A percentile compares a stretch with the other conserved stretches of the same genome.
These are phyloP conservation scores for Rafetus swinhoei DNA, from an alignment of 2,113 vertebrate species.

Conservation along the genomic window DNA sequence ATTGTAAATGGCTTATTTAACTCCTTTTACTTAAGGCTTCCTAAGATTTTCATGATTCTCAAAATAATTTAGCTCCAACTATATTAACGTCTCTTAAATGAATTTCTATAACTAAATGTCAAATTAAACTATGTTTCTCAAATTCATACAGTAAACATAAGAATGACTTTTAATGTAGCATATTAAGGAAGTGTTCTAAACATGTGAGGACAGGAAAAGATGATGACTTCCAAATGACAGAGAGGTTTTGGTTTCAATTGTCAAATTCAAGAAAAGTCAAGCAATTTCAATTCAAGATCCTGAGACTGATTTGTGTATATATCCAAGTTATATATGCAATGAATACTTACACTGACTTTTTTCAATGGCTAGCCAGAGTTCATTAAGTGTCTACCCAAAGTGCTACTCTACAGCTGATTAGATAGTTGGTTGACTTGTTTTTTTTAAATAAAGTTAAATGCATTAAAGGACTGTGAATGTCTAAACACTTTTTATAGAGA, in stretches of 20 bases:
- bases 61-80: neutral
- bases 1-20: neutral
- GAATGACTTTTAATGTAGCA: conserved; percentile 59
- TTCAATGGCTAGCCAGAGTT: neutral
- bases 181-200: conserved; percentile 52
- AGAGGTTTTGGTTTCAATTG: neutral
- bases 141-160: conserved; percentile 48
- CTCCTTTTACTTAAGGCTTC: neutral
- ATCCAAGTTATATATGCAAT: neutral
- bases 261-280: neutral
- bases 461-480: neutral
- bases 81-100: neutral
- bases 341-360: neutral
- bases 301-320: neutral
- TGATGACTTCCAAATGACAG: conserved; percentile 59
- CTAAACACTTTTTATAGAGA: neutral
- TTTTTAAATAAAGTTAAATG: neutral
- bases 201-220: conserved; percentile 44
- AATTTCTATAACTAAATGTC: conserved; percentile 49
- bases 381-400: neutral
- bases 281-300: neutral
- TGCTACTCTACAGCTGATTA: neutral
- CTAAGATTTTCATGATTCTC: neutral
- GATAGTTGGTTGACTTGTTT: neutral
- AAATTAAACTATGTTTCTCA: conserved; percentile 59